Evolutionary conservation across 2,113 vertebrate species (phyloP).

Genomic region (Ammodytes marinus): DNA sequence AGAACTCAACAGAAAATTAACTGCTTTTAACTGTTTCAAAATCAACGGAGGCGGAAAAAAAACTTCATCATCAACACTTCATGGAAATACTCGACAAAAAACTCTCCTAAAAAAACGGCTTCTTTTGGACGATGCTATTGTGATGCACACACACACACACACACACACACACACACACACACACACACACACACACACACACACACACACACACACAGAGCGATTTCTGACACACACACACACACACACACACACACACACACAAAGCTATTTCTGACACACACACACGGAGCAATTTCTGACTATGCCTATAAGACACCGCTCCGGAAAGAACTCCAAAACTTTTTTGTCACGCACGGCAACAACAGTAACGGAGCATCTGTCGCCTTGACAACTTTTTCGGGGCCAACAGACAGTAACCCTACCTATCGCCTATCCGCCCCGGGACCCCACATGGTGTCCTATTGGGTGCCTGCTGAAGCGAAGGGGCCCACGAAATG

Average conservation of each 20-base stretch:
- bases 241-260: too few species aligned
- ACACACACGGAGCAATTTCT: too few species aligned
- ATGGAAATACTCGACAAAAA: not conserved
- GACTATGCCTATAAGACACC: not conserved
- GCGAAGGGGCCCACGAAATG: conserved; percentile 20
- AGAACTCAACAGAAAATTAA: too few species aligned
- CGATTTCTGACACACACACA: too few species aligned
- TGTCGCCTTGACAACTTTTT: not conserved
- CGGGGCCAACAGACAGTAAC: conserved; percentile 11
- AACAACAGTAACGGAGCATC: not conserved
- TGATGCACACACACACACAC: too few species aligned
- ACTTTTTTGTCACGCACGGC: not conserved
- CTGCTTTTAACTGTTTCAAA: conserved; percentile 11
- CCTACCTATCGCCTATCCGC: not conserved
- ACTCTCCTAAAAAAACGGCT: not conserved
- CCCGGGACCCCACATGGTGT: conserved; percentile 22
- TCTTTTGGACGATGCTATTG: too few species aligned
- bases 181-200: too few species aligned
- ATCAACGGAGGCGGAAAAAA: not conserved
- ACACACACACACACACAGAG: too few species aligned
- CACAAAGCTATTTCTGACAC: too few species aligned
- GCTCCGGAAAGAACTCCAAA: conserved; percentile 26
- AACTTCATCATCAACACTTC: too few species aligned
- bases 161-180: too few species aligned
- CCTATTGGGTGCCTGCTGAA: conserved; percentile 41